Conservation (phyloP, 30 jellyfish, hydroid and myxozoan genomes). For the Turritopsis rubra region DNA sequence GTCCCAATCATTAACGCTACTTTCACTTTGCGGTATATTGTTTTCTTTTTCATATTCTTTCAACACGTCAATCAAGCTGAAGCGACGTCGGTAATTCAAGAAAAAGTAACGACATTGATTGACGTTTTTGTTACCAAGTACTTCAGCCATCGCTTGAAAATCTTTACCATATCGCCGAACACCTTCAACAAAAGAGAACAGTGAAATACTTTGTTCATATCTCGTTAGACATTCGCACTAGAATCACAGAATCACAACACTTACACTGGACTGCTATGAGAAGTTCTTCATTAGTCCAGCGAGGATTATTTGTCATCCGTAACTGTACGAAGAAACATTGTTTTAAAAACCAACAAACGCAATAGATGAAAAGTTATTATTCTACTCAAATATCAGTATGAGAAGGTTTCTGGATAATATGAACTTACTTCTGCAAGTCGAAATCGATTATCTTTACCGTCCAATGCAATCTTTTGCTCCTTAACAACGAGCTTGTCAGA, state of each 20-base stretch:
- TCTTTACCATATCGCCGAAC: conserved; percentile 94
- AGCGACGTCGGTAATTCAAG: conserved; percentile 96
- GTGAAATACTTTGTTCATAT: too few species aligned
- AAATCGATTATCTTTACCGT: conserved; percentile 45
- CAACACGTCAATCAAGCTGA: conserved; percentile 72
- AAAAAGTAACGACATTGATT: conserved; percentile 88
- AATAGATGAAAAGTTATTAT: too few species aligned
- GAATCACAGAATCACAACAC: too few species aligned
- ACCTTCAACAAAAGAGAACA: conserved; percentile 41
- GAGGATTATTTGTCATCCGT: conserved; percentile 69
- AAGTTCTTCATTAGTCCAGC: conserved; percentile 98
- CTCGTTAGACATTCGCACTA: too few species aligned
- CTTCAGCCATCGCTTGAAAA: conserved; percentile 98
- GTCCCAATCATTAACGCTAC: conserved; percentile 80
- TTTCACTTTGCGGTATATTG: conserved; percentile 73
- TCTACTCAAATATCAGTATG: too few species aligned
- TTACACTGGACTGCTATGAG: conserved; percentile 97
- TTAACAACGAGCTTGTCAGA: conserved; percentile 60
- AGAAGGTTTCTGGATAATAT: neutral
- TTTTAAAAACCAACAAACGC: too few species aligned
- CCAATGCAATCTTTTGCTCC: conserved; percentile 54
- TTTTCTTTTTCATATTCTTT: conserved; percentile 93
- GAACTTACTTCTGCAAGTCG: conserved; percentile 88
- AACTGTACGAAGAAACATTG: conserved; percentile 37
- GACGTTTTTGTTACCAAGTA: conserved; percentile 84